Evolutionary conservation across 2,113 vertebrate species (phyloP), one percentile per base, ranked within the genome.

Genomic region (Syngnathus typhle): DNA sequence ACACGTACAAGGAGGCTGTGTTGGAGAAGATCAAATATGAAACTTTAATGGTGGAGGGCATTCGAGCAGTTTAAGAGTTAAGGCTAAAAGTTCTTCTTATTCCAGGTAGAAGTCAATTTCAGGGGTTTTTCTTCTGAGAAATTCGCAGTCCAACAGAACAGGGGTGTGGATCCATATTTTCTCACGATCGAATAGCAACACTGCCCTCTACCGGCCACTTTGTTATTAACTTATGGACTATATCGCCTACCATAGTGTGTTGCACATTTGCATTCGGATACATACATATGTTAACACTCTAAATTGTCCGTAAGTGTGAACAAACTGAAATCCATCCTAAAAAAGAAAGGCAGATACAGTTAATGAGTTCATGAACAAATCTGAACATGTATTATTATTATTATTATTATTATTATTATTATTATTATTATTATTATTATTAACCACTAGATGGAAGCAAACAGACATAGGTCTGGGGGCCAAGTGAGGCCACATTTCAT

Each of bases 121-220:
- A 1, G 7, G 2, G 2, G n/a, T 0, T 9, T 52, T 21, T 52
- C 21, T 52, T 11, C 10, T n/a, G n/a, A n/a, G 8, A 58, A 58
- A 36, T 15, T 8, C n/a, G 3, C n/a, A 23, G 23, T 55, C 27
- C 4, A 55, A 23, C 12, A 55, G 52, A 12, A 55, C 4, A 6
- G 27, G 27, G 55, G 7, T 32, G 18, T 58, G 13, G 12, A 4
- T 62, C 7, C 38, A 4, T 18, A 36, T 36, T 36, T 32, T 27
- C 15, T 58, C 27, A 32, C 2, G 6, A 1, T 36, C 36, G 41
- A 63, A 49, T 65, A 46, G 56, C 13, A 51, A 52, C 9, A 65
- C 64, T 71, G 75, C 70, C 70, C 71, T 72, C 82, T 72, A 65
- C 11, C 68, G 78, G 61, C 11, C 9, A 36, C 36, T 8, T n/a